Evolutionary conservation across 2,888 invertebrate genomes (phyloP).

Genomic region (Muschampia plurimacula): DNA sequence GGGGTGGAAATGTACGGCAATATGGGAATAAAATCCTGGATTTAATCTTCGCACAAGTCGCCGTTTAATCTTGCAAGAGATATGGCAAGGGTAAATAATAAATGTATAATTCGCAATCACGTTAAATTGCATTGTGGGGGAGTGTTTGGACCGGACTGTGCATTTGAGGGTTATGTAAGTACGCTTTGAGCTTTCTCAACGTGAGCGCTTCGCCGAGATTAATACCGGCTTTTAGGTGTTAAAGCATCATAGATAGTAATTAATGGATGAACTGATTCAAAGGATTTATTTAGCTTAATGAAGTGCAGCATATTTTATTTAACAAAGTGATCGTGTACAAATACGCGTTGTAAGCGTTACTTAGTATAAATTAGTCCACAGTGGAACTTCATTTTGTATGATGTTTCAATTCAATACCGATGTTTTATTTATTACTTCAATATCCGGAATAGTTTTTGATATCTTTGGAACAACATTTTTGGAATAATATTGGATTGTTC

Average conservation of each 20-base stretch:
- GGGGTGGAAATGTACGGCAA: conserved; percentile 76
- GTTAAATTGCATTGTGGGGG: conserved; percentile 72
- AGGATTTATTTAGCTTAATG: conserved; percentile 38
- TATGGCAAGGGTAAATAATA: conserved; percentile 80
- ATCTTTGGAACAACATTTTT: neutral
- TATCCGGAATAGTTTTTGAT: neutral
- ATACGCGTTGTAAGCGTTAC: conserved; percentile 1
- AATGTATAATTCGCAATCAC: conserved; percentile 76
- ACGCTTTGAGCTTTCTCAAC: conserved; percentile 42
- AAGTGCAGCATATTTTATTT: conserved; percentile 34
- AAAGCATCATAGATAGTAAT: conserved; percentile 41
- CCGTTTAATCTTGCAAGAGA: conserved; percentile 81
- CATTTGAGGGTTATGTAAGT: conserved; percentile 49
- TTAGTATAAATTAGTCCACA: conserved; percentile 24
- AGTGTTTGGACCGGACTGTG: conserved; percentile 44
- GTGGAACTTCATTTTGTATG: conserved; percentile 14
- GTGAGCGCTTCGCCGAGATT: conserved; percentile 33
- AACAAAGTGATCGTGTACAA: conserved; percentile 18
- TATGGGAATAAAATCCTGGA: conserved; percentile 82
- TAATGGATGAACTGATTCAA: conserved; percentile 39
- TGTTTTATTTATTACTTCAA: conserved; percentile 12
- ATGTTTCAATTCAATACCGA: conserved; percentile 10
- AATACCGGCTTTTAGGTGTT: conserved; percentile 38
- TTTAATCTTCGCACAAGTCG: conserved; percentile 82
- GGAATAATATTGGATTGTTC: no score